Evolutionary conservation across 2,797 vertebrate species (phyloP).

Genomic region (Tokudaia muenninki): DNA sequence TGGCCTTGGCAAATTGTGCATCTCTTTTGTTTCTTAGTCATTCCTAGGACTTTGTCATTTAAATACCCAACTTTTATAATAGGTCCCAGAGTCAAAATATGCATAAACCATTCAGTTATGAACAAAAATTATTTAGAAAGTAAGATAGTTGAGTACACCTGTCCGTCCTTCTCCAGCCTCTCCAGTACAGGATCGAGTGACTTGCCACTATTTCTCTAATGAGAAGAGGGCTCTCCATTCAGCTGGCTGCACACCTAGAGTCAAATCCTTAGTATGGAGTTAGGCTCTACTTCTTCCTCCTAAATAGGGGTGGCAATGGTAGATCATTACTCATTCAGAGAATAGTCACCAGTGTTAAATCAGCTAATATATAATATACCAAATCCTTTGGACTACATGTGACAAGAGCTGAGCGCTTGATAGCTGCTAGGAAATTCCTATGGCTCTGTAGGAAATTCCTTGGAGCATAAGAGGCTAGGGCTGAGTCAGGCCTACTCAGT

Average conservation of each 20-base stretch:
- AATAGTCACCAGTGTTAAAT: not conserved
- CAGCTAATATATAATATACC: not conserved
- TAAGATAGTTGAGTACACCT: not conserved
- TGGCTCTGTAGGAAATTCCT: not conserved
- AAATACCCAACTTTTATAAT: not conserved
- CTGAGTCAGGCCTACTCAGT: not conserved
- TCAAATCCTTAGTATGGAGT: not conserved
- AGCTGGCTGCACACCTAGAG: not conserved
- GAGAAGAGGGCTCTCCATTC: not conserved
- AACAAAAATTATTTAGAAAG: not conserved
- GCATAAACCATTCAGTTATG: not conserved
- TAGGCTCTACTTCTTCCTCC: not conserved
- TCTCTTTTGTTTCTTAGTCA: not conserved
- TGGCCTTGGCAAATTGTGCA: not conserved
- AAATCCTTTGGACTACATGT: not conserved
- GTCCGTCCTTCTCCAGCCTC: not conserved
- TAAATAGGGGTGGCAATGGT: not conserved
- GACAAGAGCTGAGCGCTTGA: not conserved
- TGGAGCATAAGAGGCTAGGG: not conserved
- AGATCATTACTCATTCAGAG: not conserved
- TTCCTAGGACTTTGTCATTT: conserved; percentile 2
- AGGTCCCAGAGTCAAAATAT: conserved; percentile 40
- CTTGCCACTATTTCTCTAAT: fast-evolving
- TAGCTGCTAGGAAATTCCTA: not conserved
- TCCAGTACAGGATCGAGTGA: not conserved